These are phyloP conservation scores for Varanus komodoensis DNA, from an alignment of 2,113 vertebrate genomes.

Conservation along the genomic window DNA sequence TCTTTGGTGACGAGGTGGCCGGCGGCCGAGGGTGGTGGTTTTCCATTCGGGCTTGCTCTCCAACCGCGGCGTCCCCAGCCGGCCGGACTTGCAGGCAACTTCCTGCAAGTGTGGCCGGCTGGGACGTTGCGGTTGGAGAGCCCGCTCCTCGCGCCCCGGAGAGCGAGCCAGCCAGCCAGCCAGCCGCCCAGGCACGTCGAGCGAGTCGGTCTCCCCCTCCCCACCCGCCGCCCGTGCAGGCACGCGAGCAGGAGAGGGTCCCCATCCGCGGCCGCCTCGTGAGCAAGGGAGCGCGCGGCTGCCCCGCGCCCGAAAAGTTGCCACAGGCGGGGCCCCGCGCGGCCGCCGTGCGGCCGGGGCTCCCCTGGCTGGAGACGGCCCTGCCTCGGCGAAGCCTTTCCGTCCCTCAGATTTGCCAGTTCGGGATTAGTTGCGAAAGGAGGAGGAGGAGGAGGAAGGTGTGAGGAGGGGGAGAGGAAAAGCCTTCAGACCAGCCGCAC, in stretches of 20 bases:
- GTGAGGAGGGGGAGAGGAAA: neutral
- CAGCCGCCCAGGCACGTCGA: too few relatives aligned
- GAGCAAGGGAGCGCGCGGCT: neutral
- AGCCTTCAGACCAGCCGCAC: too few relatives aligned
- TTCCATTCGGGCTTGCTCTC: neutral
- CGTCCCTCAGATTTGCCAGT: neutral
- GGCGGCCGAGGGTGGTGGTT: neutral
- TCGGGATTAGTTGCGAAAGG: neutral
- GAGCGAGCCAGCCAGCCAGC: neutral
- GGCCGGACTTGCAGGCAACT: conserved; percentile 15
- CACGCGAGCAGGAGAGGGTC: neutral
- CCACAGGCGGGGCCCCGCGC: neutral
- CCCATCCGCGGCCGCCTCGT: neutral
- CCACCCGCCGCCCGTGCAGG: neutral
- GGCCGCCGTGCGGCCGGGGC: neutral
- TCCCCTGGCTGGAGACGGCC: neutral
- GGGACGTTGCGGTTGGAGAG: conserved; percentile 9
- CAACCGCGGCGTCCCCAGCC: conserved; percentile 9
- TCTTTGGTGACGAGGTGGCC: neutral
- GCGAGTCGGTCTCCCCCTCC: neutral
- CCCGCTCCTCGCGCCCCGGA: neutral
- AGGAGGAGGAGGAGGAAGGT: too few relatives aligned
- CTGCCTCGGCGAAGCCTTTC: neutral
- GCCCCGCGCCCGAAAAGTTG: neutral
- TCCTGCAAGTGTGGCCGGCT: conserved; percentile 28